Evolutionary conservation across 1,140 invertebrate species (phyloP).

Genomic region (Tetramorium simillimum): DNA sequence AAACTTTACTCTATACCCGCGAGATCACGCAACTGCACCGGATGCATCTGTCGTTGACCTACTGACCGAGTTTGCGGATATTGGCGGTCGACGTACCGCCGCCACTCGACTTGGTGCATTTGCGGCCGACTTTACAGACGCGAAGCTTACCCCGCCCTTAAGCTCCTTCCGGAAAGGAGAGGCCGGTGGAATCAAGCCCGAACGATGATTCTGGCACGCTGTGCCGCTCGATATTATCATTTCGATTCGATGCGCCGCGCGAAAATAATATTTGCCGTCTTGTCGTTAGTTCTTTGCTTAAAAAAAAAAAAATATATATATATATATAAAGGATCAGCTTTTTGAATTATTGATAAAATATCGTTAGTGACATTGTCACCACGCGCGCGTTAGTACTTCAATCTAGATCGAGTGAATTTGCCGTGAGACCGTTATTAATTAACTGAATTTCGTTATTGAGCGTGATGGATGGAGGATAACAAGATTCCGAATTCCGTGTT

Average conservation of each 20-base stretch:
- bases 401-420: background rate
- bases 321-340: background rate
- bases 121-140: conserved; percentile 69
- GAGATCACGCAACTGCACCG: conserved; percentile 50
- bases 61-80: conserved; percentile 77
- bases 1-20: conserved; percentile 20
- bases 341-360: background rate
- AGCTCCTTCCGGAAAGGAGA: conserved; percentile 23
- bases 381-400: background rate
- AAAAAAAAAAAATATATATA: background rate
- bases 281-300: background rate
- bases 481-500: background rate
- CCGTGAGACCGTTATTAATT: background rate
- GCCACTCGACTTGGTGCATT: conserved; percentile 65
- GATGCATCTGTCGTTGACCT: conserved; percentile 76
- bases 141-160: conserved; percentile 49
- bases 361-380: background rate
- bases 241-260: conserved; percentile 7
- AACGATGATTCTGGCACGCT: conserved; percentile 18
- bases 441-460: conserved; percentile 5
- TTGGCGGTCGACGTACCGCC: conserved; percentile 57
- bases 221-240: conserved; percentile 14
- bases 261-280: conserved; percentile 1
- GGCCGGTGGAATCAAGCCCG: conserved; percentile 35
- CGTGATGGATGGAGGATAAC: conserved; percentile 24